phyloP scores from a whole-genome alignment of 2,113 vertebrate genomes.

The Egretta garzetta region DNA sequence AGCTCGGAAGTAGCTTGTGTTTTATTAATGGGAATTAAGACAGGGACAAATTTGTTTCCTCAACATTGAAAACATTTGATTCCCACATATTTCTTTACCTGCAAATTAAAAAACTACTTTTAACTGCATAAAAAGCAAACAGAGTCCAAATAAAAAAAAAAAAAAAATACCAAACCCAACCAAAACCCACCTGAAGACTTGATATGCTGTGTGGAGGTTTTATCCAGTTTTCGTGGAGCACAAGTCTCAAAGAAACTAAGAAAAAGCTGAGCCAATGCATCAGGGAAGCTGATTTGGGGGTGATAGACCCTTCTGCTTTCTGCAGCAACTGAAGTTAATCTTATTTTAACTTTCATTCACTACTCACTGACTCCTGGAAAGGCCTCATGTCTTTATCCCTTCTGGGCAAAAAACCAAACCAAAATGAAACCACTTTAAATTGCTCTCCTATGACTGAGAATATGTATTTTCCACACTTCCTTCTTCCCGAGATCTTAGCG shows the following conservation, averaged over 20 bases:
- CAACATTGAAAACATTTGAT: not conserved
- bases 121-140: not conserved
- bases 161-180: not conserved
- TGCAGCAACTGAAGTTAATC: not conserved
- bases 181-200: not conserved
- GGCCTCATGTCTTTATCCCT: not conserved
- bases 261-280: not conserved
- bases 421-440: not conserved
- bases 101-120: not conserved
- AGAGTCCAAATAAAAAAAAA: not conserved
- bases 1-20: not conserved
- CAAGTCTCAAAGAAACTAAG: not conserved
- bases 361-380: not conserved
- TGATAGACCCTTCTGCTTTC: not conserved
- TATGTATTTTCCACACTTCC: not conserved
- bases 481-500: not conserved
- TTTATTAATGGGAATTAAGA: not conserved
- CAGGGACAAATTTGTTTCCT: not conserved
- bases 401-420: not conserved
- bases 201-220: fast-evolving
- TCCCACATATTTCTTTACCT: not conserved
- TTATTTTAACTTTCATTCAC: not conserved
- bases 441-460: not conserved
- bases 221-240: not conserved
- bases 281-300: not conserved